phyloP scores from a whole-genome alignment of 2,797 vertebrate species.

The Trematomus bernacchii region DNA sequence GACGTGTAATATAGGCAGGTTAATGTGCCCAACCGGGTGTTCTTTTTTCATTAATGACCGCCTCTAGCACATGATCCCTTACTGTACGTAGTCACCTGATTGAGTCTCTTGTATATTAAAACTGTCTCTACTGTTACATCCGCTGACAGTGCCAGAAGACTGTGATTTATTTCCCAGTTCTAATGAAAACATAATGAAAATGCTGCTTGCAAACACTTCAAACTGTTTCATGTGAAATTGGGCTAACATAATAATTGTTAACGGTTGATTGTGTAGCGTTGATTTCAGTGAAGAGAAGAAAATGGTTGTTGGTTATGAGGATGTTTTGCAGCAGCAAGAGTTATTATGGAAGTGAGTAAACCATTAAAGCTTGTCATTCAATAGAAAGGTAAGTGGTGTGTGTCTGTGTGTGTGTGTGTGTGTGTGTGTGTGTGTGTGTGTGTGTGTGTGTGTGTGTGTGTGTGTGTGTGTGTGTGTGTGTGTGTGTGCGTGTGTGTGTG shows the following conservation, averaged over 20 bases:
- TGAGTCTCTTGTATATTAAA: slow-evolving; percentile 15
- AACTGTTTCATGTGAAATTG: slow-evolving; percentile 44
- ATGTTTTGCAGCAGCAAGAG: slow-evolving; percentile 57
- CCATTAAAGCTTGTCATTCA: slow-evolving; percentile 65
- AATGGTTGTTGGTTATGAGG: slow-evolving; percentile 47
- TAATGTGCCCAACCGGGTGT: too few relatives aligned
- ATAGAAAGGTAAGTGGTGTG: slow-evolving; percentile 42
- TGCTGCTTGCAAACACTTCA: slow-evolving; percentile 48
- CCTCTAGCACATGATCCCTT: too few relatives aligned
- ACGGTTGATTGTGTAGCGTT: slow-evolving; percentile 49
- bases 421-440: slow-evolving; percentile 36
- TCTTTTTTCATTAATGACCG: too few relatives aligned
- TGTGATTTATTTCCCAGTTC: slow-evolving; percentile 26
- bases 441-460: slow-evolving; percentile 21
- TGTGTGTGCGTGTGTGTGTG: background rate
- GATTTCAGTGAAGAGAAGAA: slow-evolving; percentile 11
- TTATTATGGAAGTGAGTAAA: slow-evolving; percentile 59
- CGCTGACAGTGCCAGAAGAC: slow-evolving; percentile 16
- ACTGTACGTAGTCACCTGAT: slow-evolving; percentile 6
- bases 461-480: background rate
- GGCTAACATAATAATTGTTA: slow-evolving; percentile 53
- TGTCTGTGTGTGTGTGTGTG: slow-evolving; percentile 30
- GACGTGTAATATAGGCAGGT: too few relatives aligned
- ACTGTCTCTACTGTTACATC: slow-evolving; percentile 23
- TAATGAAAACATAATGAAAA: too few relatives aligned